Base-by-base conservation (phyloP, 2,888 invertebrate species). In the Amphipyra tragopoginis region DNA sequence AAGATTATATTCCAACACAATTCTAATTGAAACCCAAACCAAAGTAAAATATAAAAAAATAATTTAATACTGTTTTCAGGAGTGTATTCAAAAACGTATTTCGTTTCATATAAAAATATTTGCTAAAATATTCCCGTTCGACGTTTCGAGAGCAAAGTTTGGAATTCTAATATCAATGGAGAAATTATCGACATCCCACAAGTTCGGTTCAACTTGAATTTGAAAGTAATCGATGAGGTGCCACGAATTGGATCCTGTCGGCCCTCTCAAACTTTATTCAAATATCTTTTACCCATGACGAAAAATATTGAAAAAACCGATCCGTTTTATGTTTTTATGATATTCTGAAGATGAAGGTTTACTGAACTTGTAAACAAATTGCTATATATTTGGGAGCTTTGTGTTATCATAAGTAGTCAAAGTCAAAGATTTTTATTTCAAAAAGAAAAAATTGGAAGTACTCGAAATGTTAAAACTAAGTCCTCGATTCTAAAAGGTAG, bases 211-310 rank as follows among this genome's bases (percentile, higher is more conserved):
- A 59, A 72, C 60, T 74, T 70, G 61, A 76, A 79, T 80, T 75
- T 69, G 76, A 79, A 82, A 82, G 82, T 80, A 84, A 85, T 84
- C 82, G 82, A 84, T 77, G 80, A 82, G 81, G 80, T 81, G 79
- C 73, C 74, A 78, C 65, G 58, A 62, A 72, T 76, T 69, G 61
- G 71, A 68, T 72, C 53, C 66, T 68, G 69, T 65, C 58, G 58
- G 50, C 66, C 65, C 61, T 68, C 66, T 33, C 56, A 14, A 72
- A 75, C 65, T 78, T 80, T 75, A 77, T 80, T 77, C 73, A 72
- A 80, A 82, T 69, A 75, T 80, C 61, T 72, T 67, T 59, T 57
- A 50, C 50, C 44, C 36, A 49, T 59, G 58, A 42, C 36, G 44
- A 58, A 49, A 60, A 69, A 74, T 70, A 71, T 72, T 68, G 63